Percentiles rank a stretch among this genome's conserved stretches.
Conservation (phyloP, 2,113 vertebrate species). For the Anolis carolinensis region DNA sequence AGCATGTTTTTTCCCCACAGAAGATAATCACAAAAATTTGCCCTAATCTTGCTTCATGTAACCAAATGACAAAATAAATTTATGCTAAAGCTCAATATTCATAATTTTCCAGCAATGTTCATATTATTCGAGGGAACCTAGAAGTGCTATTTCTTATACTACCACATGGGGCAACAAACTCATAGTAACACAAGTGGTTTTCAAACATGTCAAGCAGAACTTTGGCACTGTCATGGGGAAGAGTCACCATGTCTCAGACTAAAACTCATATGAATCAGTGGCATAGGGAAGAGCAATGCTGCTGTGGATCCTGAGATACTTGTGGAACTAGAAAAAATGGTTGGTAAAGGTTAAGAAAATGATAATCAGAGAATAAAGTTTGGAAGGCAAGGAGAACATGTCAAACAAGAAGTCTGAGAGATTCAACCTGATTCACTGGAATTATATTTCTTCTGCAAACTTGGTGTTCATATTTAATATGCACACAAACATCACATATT, state of each 20-base stretch:
- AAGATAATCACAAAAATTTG: neutral
- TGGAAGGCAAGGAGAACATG: neutral
- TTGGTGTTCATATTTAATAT: neutral
- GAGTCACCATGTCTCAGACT: neutral
- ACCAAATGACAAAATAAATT: neutral
- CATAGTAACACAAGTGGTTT: no score
- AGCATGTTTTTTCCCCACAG: no score
- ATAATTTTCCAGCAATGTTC: neutral
- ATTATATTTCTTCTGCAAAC: neutral
- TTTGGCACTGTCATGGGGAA: neutral
- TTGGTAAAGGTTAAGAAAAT: neutral
- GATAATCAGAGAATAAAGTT: neutral
- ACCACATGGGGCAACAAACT: neutral
- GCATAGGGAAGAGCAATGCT: no score
- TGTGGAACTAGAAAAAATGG: neutral
- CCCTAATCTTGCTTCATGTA: neutral
- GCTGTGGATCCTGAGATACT: neutral
- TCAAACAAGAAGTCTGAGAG: neutral
- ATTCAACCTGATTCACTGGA: neutral
- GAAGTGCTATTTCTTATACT: neutral
- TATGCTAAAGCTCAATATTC: neutral
- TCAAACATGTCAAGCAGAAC: neutral
- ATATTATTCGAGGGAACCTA: neutral
- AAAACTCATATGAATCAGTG: neutral
- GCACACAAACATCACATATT: neutral